These are phyloP conservation scores for Antennarius maculatus DNA, from an alignment of 2,797 vertebrate species.

Conservation along the genomic window DNA sequence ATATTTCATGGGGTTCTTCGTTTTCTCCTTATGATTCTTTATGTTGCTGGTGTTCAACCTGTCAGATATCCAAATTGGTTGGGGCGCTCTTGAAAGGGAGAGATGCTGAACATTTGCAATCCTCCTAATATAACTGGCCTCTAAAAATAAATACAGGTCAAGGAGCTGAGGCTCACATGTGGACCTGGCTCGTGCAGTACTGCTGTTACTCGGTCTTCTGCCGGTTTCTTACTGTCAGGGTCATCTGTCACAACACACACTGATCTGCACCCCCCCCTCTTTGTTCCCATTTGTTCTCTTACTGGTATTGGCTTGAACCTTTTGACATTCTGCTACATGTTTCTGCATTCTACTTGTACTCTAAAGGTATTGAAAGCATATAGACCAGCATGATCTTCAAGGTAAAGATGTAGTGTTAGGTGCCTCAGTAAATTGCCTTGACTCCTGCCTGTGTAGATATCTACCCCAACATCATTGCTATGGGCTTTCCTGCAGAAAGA, in stretches of 20 bases:
- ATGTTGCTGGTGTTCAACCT: constrained; percentile 11
- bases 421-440: constrained; percentile 52
- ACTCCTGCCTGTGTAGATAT: constrained; percentile 88
- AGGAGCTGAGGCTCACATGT: constrained; percentile 71
- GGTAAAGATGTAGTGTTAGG: not conserved
- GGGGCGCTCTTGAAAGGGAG: constrained; percentile 49
- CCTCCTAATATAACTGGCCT: constrained; percentile 72
- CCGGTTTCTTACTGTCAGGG: constrained; percentile 66
- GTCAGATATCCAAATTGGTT: constrained; percentile 50
- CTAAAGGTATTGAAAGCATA: not conserved
- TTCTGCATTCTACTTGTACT: constrained; percentile 15
- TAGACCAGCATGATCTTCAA: not conserved
- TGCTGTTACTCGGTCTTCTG: constrained; percentile 52
- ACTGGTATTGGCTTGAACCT: constrained; percentile 36
- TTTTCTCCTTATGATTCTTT: not conserved
- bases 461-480: constrained; percentile 99
- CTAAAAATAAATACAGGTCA: constrained; percentile 79
- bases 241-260: constrained; percentile 66
- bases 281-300: constrained; percentile 30
- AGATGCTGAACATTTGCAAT: constrained; percentile 71
- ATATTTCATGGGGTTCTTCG: not conserved
- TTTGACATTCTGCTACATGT: constrained; percentile 14
- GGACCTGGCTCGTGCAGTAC: constrained; percentile 60
- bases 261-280: constrained; percentile 33
- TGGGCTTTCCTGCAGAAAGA: constrained; percentile 98